phyloP scores from a whole-genome alignment of 2,113 vertebrate species.

The Kobus ellipsiprymnus region DNA sequence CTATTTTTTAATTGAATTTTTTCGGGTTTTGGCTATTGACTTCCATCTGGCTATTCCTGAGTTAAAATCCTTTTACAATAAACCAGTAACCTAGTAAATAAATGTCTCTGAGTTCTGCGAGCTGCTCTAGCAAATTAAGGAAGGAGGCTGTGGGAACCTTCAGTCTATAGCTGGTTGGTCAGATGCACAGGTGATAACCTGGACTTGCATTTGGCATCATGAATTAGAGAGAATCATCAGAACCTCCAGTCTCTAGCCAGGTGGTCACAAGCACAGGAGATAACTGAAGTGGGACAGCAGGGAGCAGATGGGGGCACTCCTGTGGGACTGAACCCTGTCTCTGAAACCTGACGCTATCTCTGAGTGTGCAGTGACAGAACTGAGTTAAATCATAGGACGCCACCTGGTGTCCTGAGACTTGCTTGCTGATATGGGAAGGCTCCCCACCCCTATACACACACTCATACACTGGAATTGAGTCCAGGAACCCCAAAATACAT shows the following conservation, averaged over 20 bases:
- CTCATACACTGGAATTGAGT: background rate
- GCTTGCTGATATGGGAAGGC: background rate
- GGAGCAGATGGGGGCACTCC: background rate
- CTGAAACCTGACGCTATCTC: background rate
- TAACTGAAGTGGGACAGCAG: background rate
- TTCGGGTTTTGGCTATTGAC: background rate
- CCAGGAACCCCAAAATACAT: background rate
- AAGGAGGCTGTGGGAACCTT: background rate
- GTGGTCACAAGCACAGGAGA: background rate
- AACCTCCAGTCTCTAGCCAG: background rate
- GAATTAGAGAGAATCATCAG: background rate
- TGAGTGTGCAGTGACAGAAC: background rate
- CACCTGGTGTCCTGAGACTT: background rate
- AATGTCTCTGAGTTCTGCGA: background rate
- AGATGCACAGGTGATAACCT: background rate
- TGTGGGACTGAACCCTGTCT: background rate
- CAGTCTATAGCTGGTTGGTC: background rate
- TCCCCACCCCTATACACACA: background rate
- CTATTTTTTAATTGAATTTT: background rate
- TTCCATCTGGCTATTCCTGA: background rate
- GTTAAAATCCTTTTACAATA: background rate
- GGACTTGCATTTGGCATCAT: background rate
- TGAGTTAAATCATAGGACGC: background rate
- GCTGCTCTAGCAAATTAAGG: background rate
- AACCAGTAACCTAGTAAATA: background rate